phyloP scores from a whole-genome alignment of 2,888 invertebrate species.

The Boloria euphrosyne region DNA sequence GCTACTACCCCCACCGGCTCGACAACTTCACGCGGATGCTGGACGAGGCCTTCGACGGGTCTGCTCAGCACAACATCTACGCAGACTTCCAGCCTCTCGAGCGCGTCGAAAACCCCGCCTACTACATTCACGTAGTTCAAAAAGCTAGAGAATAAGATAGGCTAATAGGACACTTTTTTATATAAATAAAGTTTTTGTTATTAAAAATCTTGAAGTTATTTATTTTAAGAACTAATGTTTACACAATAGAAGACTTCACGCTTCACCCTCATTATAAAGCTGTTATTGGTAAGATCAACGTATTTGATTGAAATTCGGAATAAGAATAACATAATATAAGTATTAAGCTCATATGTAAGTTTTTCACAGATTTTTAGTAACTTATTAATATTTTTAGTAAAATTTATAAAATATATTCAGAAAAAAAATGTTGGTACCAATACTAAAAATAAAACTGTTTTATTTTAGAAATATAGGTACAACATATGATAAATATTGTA shows the following conservation, averaged over 20 bases:
- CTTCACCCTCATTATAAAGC: no score
- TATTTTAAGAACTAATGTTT: neutral
- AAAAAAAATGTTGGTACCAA: no score
- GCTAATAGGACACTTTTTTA: neutral
- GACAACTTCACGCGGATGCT: conserved; percentile 87
- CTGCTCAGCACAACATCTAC: conserved; percentile 86
- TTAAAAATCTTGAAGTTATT: neutral
- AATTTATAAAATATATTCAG: no score
- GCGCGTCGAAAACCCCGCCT: conserved; percentile 86
- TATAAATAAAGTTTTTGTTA: conserved; percentile 16
- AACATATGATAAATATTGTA: no score
- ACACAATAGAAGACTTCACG: neutral
- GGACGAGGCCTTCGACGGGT: conserved; percentile 84
- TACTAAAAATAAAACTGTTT: no score
- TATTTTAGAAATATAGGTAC: no score
- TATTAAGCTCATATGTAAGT: no score
- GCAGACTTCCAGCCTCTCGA: conserved; percentile 90
- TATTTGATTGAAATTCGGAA: no score
- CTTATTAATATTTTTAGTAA: no score
- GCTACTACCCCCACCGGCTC: conserved; percentile 93
- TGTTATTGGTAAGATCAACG: no score
- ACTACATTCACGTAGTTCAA: conserved; percentile 92
- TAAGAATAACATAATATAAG: no score
- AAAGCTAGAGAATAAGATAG: conserved; percentile 63
- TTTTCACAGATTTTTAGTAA: no score